Evolutionary conservation across 1,140 invertebrate species (phyloP).

Genomic region (Drosophila pectinifera): DNA sequence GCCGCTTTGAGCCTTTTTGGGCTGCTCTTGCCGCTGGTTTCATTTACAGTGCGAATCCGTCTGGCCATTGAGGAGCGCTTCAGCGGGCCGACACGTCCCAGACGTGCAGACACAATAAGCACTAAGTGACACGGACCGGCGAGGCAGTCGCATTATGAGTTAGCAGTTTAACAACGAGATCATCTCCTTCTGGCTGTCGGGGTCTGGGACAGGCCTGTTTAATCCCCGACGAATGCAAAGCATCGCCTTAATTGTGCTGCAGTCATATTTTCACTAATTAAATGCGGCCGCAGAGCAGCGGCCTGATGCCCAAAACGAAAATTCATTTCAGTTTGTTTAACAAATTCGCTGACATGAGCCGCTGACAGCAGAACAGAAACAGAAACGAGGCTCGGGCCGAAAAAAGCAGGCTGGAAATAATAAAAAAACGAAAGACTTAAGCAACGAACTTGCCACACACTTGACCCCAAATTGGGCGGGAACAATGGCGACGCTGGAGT

Average conservation of each 20-base stretch:
- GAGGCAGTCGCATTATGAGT: constrained; percentile 65
- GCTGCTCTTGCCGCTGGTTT: constrained; percentile 47
- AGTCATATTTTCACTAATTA: constrained; percentile 58
- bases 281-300: constrained; percentile 28
- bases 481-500: constrained; percentile 43
- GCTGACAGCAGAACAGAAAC: constrained; percentile 66
- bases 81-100: constrained; percentile 57
- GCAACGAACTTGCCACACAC: constrained; percentile 71
- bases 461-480: constrained; percentile 65
- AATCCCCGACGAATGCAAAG: constrained; percentile 55
- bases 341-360: constrained; percentile 77
- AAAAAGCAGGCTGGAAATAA: not conserved
- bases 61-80: constrained; percentile 66
- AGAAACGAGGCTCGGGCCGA: constrained; percentile 3
- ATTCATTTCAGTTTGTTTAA: constrained; percentile 81
- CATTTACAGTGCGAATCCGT: constrained; percentile 73
- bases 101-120: constrained; percentile 81
- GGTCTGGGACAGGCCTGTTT: constrained; percentile 54
- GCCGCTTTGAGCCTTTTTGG: constrained; percentile 14
- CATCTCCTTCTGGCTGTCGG: constrained; percentile 68
- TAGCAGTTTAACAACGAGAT: constrained; percentile 74
- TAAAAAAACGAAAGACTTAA: constrained; percentile 75
- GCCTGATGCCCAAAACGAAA: constrained; percentile 33
- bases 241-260: constrained; percentile 72
- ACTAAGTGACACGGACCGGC: constrained; percentile 70